These are phyloP conservation scores for Rhipidura dahli DNA, from an alignment of 2,113 vertebrate genomes.

Conservation along the genomic window DNA sequence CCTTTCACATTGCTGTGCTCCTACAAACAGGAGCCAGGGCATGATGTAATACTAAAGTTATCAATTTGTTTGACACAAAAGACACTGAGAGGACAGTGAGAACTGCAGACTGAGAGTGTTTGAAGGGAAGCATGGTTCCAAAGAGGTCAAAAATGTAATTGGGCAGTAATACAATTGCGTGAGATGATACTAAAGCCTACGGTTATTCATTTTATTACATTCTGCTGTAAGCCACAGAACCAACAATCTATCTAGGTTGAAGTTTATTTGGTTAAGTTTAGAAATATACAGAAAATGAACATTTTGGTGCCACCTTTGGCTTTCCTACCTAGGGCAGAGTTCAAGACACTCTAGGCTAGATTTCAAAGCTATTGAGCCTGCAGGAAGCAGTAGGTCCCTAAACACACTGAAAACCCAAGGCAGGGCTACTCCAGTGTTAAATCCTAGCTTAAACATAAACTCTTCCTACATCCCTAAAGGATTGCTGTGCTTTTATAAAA, in stretches of 20 bases:
- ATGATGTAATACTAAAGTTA: background rate
- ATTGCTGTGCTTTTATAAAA: background rate
- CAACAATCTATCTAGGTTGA: conserved; percentile 34
- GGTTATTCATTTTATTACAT: conserved; percentile 61
- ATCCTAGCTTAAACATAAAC: background rate
- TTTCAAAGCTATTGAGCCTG: background rate
- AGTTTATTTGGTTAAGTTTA: conserved; percentile 58
- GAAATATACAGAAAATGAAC: conserved; percentile 42
- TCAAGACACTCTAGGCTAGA: background rate
- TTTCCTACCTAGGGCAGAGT: conserved; percentile 8
- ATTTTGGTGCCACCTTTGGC: background rate
- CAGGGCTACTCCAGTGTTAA: background rate
- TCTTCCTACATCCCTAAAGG: background rate
- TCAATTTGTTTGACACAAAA: conserved; percentile 6
- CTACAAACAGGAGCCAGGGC: background rate
- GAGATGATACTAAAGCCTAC: conserved; percentile 61
- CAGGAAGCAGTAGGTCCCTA: background rate
- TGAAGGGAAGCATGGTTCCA: conserved; percentile 23
- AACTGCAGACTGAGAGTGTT: conserved; percentile 22
- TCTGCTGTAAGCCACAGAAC: conserved; percentile 55
- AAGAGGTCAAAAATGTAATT: conserved; percentile 69
- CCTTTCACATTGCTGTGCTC: background rate
- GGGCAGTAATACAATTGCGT: conserved; percentile 51
- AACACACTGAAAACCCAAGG: background rate
- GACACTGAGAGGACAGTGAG: background rate